These are phyloP conservation scores for Phoxinus phoxinus DNA, from an alignment of 2,113 vertebrate genomes.

Conservation along the genomic window DNA sequence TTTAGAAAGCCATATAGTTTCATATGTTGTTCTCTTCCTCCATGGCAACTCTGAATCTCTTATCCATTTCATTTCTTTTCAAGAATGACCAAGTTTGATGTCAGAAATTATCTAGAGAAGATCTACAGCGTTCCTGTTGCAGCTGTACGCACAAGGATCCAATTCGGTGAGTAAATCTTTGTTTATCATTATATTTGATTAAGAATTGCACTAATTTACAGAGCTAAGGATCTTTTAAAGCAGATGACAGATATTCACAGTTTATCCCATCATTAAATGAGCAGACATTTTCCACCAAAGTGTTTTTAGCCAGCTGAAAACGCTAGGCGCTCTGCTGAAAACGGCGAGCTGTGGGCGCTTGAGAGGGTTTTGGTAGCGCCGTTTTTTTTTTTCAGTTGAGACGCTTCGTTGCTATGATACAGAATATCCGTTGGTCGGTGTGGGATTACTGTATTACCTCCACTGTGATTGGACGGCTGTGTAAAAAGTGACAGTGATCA, in stretches of 20 bases:
- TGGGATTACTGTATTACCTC: no score
- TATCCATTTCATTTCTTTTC: constrained; percentile 29
- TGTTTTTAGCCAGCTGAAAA: no score
- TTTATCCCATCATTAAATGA: neutral
- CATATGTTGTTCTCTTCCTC: constrained; percentile 35
- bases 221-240: neutral
- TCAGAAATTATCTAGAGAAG: constrained; percentile 90
- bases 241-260: neutral
- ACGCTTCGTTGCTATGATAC: no score
- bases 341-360: no score
- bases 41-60: constrained; percentile 26
- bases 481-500: no score
- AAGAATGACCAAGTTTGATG: constrained; percentile 94
- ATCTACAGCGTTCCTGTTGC: constrained; percentile 90
- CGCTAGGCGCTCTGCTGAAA: no score
- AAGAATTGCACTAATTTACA: neutral
- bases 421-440: no score
- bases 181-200: neutral
- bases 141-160: constrained; percentile 89
- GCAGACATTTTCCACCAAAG: no score
- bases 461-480: no score
- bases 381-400: no score
- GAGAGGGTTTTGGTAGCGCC: no score
- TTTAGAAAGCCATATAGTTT: constrained; percentile 7
- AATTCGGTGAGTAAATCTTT: constrained; percentile 83